Evolutionary conservation across 92 coral and sea anemone genomes (phyloP).

Genomic region (Palythoa grandiflora): DNA sequence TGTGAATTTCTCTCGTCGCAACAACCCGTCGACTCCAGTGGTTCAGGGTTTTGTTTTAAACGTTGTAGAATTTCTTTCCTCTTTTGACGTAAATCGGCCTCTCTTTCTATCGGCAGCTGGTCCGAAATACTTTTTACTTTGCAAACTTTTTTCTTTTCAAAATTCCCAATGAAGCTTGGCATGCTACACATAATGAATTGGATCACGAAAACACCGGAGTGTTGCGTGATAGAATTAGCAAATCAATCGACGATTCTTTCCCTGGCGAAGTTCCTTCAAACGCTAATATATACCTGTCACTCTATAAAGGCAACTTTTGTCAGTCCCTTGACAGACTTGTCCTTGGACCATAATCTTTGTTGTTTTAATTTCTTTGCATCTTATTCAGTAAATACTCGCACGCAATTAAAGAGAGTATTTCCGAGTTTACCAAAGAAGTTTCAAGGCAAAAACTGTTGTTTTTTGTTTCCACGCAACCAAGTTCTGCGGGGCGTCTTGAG

Average conservation of each 20-base stretch:
- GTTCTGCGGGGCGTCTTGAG: constrained; percentile 6
- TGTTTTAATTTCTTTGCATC: constrained; percentile 7
- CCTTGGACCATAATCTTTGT: constrained; percentile 7
- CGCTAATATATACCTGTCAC: constrained; percentile 3
- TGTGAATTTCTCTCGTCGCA: background rate
- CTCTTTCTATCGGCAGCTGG: constrained; percentile 62
- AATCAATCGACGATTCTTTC: background rate
- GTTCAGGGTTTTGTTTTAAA: constrained; percentile 51
- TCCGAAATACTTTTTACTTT: constrained; percentile 18
- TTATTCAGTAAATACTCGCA: constrained; percentile 27
- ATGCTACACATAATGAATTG: constrained; percentile 24
- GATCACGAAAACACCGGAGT: background rate
- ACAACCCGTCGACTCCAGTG: background rate
- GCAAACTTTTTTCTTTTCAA: constrained; percentile 21
- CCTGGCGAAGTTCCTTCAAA: background rate
- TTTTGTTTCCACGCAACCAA: constrained; percentile 14
- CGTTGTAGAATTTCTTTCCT: constrained; percentile 69
- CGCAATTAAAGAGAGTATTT: background rate
- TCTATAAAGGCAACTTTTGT: constrained; percentile 6
- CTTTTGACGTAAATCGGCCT: constrained; percentile 65
- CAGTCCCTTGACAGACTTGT: constrained; percentile 41
- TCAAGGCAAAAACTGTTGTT: background rate
- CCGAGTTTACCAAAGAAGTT: constrained; percentile 11
- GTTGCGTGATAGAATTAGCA: background rate
- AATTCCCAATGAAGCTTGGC: constrained; percentile 34